Evolutionary conservation across 2,797 vertebrate genomes (phyloP), one percentile per base, ranked within the genome.

Genomic region (Lithobates pipiens): DNA sequence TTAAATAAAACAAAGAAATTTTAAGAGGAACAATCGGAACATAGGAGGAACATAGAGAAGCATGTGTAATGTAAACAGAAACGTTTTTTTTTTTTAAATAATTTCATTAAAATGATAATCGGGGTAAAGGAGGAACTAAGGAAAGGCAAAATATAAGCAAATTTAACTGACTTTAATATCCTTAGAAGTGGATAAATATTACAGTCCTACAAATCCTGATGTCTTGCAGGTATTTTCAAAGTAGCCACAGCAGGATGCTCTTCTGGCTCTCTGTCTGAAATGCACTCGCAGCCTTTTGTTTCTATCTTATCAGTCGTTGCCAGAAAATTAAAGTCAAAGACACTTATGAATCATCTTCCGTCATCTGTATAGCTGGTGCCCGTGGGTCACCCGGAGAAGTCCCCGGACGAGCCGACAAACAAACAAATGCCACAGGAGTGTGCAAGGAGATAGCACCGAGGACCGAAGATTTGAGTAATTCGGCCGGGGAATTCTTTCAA

Each of bases 401-500:
- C 36, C 69, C 77, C 32, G 54, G 13, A 23, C 23, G 11, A 25
- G 10, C 16, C 21, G 88, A 91, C 88, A 90, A 92, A 90, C 88
- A 89, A 83, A 92, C 81, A 78, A 91, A 92, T 92, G 91, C 91
- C 91, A 93, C 71, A 80, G 90, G 91, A 93, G 91, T 93, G 93
- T 93, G 93, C 92, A 91, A 89, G 91, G 91, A 94, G 93, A 93
- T 93, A 88, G 90, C 84, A 88, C 88, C 84, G 91, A 93, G 91
- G 91, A 92, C 93, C 91, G 92, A 89, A 0, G 93, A 93, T 93
- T 93, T 94, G 92, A 94, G 93, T 93, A 91, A 95, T 92, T 91
- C 91, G 93, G 94, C 93, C 94, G 93, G 94, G 92, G 94, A 94
- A 93, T 91, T 93, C 91, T 94, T 95, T 94, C 91, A 93, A 93